phyloP scores from a whole-genome alignment of 2,113 vertebrate genomes.

The Sander vitreus region DNA sequence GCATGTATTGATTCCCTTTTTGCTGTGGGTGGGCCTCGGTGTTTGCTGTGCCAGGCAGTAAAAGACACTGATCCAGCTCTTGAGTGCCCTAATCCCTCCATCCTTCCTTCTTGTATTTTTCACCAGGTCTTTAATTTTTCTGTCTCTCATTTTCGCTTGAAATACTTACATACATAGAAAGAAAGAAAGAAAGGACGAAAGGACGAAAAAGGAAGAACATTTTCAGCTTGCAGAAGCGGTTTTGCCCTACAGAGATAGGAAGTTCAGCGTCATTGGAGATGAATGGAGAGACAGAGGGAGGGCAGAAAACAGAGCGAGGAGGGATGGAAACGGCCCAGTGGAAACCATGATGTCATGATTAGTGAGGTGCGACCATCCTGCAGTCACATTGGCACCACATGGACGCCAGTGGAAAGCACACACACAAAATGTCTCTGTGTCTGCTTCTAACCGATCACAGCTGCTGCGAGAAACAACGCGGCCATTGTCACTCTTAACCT shows the following conservation, averaged over 20 bases:
- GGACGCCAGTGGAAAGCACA: conserved; percentile 43
- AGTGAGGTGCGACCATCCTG: conserved; percentile 78
- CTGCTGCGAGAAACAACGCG: conserved; percentile 71
- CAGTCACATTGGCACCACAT: conserved; percentile 76
- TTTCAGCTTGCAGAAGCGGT: conserved; percentile 26
- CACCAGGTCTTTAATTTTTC: conserved; percentile 41
- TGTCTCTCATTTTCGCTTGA: conserved; percentile 2
- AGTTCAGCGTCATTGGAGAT: conserved; percentile 55
- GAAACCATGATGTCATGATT: conserved; percentile 82
- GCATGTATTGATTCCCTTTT: conserved; percentile 28
- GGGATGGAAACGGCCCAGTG: conserved; percentile 66
- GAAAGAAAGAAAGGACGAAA: too few relatives aligned
- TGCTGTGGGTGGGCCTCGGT: conserved; percentile 52
- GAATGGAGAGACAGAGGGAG: conserved; percentile 49
- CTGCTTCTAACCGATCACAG: conserved; percentile 68
- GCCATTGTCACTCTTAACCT: conserved; percentile 61
- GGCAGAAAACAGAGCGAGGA: conserved; percentile 41
- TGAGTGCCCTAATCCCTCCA: conserved; percentile 54
- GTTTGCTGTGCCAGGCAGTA: conserved; percentile 62
- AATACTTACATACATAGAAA: conserved; percentile 16
- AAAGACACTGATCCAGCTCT: conserved; percentile 52
- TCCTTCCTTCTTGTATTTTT: conserved; percentile 48
- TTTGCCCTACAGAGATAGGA: conserved; percentile 53
- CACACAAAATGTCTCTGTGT: conserved; percentile 28
- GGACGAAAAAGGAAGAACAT: background rate